phyloP scores from a whole-genome alignment of 2,888 invertebrate genomes.

The Gari tellinella region DNA sequence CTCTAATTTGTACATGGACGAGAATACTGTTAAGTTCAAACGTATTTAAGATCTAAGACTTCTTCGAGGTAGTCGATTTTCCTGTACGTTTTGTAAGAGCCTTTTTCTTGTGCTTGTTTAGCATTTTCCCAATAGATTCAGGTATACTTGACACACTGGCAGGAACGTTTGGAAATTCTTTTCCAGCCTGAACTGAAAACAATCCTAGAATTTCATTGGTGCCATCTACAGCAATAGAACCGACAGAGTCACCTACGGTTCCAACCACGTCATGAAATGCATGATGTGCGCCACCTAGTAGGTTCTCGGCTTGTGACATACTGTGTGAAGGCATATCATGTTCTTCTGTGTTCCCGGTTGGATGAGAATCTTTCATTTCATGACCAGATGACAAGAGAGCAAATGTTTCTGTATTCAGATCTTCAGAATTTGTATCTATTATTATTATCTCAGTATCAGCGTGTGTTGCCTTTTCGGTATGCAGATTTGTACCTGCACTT shows the following conservation, averaged over 20 bases:
- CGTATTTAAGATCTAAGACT: no score
- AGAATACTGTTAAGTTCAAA: no score
- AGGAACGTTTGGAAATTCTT: constrained; percentile 35
- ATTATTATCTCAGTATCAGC: constrained; percentile 25
- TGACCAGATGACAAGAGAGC: background rate
- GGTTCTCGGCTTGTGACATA: background rate
- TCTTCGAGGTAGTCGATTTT: no score
- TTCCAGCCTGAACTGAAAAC: constrained; percentile 30
- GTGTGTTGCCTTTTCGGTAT: background rate
- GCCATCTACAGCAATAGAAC: constrained; percentile 18
- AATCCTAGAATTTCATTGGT: constrained; percentile 33
- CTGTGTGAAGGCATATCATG: no score
- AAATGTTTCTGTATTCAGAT: constrained; percentile 3
- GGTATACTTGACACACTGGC: constrained; percentile 50
- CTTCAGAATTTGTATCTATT: constrained; percentile 24
- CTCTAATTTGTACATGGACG: no score
- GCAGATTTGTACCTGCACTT: background rate
- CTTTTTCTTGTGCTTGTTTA: constrained; percentile 8
- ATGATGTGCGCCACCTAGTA: background rate
- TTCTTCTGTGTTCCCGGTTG: no score
- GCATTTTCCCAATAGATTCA: constrained; percentile 29
- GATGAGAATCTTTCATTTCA: no score
- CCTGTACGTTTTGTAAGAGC: no score
- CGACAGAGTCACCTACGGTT: constrained; percentile 39
- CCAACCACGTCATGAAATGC: constrained; percentile 34